phyloP scores from a whole-genome alignment of 2,888 invertebrate genomes.

The Cerceris rybyensis region DNA sequence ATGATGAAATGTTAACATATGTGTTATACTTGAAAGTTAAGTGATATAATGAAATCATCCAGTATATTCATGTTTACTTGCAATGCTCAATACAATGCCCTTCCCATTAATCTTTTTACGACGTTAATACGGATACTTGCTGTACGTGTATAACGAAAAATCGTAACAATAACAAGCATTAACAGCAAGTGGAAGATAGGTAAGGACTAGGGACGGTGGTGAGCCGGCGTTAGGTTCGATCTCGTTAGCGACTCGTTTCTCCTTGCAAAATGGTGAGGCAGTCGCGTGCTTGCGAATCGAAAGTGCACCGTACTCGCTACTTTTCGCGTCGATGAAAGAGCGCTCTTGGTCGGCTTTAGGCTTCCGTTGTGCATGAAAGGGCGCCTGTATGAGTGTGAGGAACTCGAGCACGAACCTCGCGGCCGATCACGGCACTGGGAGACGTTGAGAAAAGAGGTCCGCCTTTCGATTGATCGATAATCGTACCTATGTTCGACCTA shows the following conservation, averaged over 20 bases:
- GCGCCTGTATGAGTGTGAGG: conserved; percentile 30
- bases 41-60: too few relatives aligned
- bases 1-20: too few relatives aligned
- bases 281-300: conserved; percentile 17
- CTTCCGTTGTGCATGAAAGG: conserved; percentile 31
- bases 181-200: conserved; percentile 38
- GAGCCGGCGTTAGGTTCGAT: conserved; percentile 31
- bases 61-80: too few relatives aligned
- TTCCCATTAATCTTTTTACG: neutral
- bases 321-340: conserved; percentile 30
- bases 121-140: conserved; percentile 6
- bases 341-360: conserved; percentile 30
- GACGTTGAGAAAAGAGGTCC: neutral
- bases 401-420: conserved; percentile 31
- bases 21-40: too few relatives aligned
- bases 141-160: conserved; percentile 29
- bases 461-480: conserved; percentile 24
- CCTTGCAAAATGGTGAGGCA: conserved; percentile 11
- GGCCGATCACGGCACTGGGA: conserved; percentile 4
- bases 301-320: conserved; percentile 23
- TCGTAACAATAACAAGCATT: conserved; percentile 49
- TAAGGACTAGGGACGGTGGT: conserved; percentile 32
- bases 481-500: conserved; percentile 13
- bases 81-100: neutral
- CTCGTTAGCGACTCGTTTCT: conserved; percentile 18